Evolutionary conservation across 2,797 vertebrate species (phyloP).

Genomic region (Poeciliopsis turneri): DNA sequence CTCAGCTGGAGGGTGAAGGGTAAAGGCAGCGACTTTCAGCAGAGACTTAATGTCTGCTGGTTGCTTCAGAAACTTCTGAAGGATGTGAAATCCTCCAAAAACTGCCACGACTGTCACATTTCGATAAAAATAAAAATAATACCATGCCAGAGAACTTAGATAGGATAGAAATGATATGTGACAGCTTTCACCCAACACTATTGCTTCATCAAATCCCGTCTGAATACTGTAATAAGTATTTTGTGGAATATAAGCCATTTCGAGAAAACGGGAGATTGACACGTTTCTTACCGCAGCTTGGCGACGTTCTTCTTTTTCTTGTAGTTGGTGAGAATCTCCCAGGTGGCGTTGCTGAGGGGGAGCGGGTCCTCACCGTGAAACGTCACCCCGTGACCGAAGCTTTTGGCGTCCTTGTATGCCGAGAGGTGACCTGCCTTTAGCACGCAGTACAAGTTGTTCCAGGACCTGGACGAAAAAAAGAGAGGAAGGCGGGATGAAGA

Average conservation of each 20-base stretch:
- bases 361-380: constrained; percentile 92
- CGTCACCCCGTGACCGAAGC: constrained; percentile 83
- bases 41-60: not conserved
- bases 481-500: not conserved
- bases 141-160: not conserved
- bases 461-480: constrained; percentile 83
- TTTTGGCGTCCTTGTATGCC: constrained; percentile 93
- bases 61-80: constrained; percentile 6
- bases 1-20: not conserved
- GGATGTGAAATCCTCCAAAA: constrained; percentile 1
- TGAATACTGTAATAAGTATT: not conserved
- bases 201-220: not conserved
- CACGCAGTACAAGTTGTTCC: constrained; percentile 94
- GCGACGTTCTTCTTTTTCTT: constrained; percentile 97
- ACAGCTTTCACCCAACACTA: not conserved
- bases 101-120: not conserved
- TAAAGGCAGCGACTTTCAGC: not conserved
- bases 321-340: constrained; percentile 89
- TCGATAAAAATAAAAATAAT: not conserved
- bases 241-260: not conserved
- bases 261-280: not conserved
- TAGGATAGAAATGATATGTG: not conserved
- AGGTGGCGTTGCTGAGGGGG: constrained; percentile 83
- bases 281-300: constrained; percentile 86
- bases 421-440: constrained; percentile 88